Conservation (phyloP, 2,797 vertebrate species). For the Threskiornis aethiopicus region DNA sequence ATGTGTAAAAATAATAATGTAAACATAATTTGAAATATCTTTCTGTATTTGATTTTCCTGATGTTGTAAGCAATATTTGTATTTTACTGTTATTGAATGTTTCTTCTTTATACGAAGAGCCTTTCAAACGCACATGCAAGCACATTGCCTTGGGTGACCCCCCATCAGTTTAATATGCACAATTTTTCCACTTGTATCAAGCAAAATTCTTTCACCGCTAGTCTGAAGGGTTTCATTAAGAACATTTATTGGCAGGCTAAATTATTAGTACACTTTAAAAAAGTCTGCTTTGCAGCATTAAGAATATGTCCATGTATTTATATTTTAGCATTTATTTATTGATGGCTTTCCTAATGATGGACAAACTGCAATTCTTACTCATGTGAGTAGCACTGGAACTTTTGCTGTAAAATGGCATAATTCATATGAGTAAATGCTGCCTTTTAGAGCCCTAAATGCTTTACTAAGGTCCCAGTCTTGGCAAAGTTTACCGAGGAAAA, state of each 20-base stretch:
- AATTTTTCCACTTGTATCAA: conserved; percentile 40
- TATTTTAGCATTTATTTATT: conserved; percentile 40
- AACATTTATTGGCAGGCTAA: conserved; percentile 21
- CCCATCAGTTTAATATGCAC: background rate
- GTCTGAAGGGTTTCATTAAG: conserved; percentile 53
- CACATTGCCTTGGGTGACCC: conserved; percentile 1
- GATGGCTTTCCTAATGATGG: conserved; percentile 22
- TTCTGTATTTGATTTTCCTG: background rate
- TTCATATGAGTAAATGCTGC: conserved; percentile 51
- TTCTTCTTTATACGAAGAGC: background rate
- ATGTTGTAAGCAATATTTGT: background rate
- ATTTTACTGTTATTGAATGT: background rate
- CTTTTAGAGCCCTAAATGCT: conserved; percentile 34
- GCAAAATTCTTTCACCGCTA: background rate
- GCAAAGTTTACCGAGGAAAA: conserved; percentile 37
- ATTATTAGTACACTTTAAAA: conserved; percentile 16
- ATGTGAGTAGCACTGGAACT: background rate
- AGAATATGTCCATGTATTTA: background rate
- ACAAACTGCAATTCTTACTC: conserved; percentile 29
- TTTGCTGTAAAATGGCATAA: conserved; percentile 14
- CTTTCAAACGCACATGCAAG: background rate
- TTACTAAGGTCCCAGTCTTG: background rate
- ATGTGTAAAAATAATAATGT: background rate
- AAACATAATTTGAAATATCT: background rate
- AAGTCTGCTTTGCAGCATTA: background rate